phyloP scores from a whole-genome alignment of 2,113 vertebrate genomes.

The Peromyscus polionotus region DNA sequence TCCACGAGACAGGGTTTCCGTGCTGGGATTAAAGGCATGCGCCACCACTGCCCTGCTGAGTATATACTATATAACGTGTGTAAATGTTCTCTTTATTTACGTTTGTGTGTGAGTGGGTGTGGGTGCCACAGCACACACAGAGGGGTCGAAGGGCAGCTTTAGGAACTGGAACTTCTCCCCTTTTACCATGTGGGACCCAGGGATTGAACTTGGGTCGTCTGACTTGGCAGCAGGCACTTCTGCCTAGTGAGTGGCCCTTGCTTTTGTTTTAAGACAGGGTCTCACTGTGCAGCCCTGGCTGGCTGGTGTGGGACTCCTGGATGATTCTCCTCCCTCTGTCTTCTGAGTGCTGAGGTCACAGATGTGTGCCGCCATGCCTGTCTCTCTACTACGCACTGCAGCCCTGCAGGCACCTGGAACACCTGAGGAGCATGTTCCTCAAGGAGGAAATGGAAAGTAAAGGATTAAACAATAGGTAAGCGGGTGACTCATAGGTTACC shows the following conservation, averaged over 20 bases:
- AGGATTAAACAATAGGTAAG: neutral
- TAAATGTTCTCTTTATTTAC: neutral
- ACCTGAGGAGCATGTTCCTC: neutral
- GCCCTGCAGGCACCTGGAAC: neutral
- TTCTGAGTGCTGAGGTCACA: neutral
- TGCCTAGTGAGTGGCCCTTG: neutral
- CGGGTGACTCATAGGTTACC: neutral
- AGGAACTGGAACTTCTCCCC: neutral
- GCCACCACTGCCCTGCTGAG: neutral
- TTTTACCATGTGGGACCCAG: neutral
- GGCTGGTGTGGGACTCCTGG: neutral
- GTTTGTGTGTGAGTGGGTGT: neutral
- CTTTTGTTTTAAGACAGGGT: neutral
- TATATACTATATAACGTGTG: neutral
- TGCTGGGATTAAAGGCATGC: too few relatives aligned
- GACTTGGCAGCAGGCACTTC: neutral
- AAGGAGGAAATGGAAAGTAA: neutral
- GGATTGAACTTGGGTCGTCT: neutral
- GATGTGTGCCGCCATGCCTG: neutral
- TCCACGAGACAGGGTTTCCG: too few relatives aligned
- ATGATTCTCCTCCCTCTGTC: neutral
- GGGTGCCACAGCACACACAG: neutral
- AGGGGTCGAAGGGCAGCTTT: neutral
- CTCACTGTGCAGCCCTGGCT: neutral
- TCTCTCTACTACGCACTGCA: neutral